phyloP scores from a whole-genome alignment of 2,113 vertebrate genomes.

The Synchiropus splendidus region DNA sequence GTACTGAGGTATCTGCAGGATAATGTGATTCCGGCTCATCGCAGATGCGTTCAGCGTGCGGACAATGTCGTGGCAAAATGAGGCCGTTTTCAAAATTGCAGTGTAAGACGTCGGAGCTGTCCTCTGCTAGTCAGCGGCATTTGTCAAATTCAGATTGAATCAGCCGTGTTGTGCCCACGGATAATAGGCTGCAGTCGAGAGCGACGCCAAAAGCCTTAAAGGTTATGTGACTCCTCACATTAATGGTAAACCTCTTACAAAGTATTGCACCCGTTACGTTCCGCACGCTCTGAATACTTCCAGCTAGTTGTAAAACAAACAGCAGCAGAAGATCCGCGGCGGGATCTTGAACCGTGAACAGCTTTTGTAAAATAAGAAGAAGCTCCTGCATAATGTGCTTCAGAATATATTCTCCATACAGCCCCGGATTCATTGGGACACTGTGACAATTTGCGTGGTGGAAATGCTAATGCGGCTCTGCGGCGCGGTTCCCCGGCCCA shows the following conservation, averaged over 20 bases:
- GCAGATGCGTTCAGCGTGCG: constrained; percentile 38
- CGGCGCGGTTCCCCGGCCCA: too few relatives aligned
- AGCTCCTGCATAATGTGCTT: too few relatives aligned
- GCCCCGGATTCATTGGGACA: too few relatives aligned
- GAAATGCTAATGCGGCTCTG: too few relatives aligned
- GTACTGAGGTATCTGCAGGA: constrained; percentile 38
- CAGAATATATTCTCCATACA: too few relatives aligned
- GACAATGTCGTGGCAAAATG: constrained; percentile 45
- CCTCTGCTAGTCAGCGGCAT: constrained; percentile 46
- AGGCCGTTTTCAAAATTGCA: constrained; percentile 49
- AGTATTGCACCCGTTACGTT: constrained; percentile 19
- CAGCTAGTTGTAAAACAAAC: constrained; percentile 40
- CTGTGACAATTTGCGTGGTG: too few relatives aligned
- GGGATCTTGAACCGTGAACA: constrained; percentile 42
- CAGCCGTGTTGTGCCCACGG: constrained; percentile 39
- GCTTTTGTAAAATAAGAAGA: too few relatives aligned
- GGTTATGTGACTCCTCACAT: constrained; percentile 33
- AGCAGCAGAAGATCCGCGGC: constrained; percentile 30
- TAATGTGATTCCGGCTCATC: constrained; percentile 49
- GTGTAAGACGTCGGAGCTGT: constrained; percentile 39
- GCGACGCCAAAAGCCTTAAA: constrained; percentile 32
- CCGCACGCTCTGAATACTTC: constrained; percentile 25
- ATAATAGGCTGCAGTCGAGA: constrained; percentile 29
- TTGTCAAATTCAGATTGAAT: constrained; percentile 53
- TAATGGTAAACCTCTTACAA: constrained; percentile 31